Conservation (phyloP, 2,113 vertebrate genomes). For the Odontophorus gujanensis region DNA sequence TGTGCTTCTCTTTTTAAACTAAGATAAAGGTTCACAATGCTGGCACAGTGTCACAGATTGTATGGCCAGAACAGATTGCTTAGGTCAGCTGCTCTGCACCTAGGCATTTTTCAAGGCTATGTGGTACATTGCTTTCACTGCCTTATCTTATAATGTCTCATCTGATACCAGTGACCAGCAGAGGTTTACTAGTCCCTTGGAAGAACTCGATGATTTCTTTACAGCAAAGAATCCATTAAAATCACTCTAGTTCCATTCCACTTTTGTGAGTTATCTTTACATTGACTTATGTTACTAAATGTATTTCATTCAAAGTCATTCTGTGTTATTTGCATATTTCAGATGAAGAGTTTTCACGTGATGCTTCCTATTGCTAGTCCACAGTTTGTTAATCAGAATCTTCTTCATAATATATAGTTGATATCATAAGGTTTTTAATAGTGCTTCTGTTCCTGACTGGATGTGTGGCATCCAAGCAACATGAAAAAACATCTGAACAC, state of each 20-base stretch:
- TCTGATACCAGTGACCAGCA: neutral
- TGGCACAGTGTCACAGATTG: neutral
- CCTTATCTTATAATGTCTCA: neutral
- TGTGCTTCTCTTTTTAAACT: neutral
- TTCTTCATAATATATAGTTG: neutral
- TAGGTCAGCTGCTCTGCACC: neutral
- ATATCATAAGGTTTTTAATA: neutral
- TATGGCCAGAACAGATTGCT: neutral
- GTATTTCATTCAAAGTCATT: neutral
- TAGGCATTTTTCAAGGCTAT: constrained; percentile 7
- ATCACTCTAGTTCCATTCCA: neutral
- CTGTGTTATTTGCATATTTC: neutral
- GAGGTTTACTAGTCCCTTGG: neutral
- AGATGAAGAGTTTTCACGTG: neutral
- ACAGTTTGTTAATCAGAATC: neutral
- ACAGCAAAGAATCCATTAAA: neutral
- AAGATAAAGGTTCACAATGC: neutral
- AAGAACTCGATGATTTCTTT: neutral
- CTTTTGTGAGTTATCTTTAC: neutral
- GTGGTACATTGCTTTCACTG: neutral
- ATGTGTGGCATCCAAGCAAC: neutral
- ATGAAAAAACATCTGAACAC: neutral
- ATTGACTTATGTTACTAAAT: neutral
- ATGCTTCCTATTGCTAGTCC: neutral
- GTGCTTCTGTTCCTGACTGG: neutral